Percentiles rank a stretch among this genome's conserved stretches.
Evolutionary conservation across 2,888 invertebrate genomes (phyloP).

Genomic region (Helobdella robusta): DNA sequence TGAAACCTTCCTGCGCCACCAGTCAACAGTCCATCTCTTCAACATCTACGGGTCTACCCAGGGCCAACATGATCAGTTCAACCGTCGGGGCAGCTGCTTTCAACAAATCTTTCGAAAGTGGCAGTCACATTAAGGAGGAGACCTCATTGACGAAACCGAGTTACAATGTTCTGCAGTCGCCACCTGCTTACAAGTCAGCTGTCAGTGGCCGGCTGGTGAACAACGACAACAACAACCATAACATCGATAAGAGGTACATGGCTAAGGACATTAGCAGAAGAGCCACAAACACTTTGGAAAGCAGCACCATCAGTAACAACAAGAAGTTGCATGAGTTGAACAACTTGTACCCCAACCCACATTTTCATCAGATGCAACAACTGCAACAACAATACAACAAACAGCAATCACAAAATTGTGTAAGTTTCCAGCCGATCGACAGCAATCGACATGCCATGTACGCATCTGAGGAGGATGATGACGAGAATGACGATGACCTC

Average conservation of each 20-base stretch:
- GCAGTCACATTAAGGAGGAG: too few relatives aligned
- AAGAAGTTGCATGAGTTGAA: too few relatives aligned
- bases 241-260: not conserved
- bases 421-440: not conserved
- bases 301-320: not conserved
- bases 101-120: conserved; percentile 13
- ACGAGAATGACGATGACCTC: conserved; percentile 10
- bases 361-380: too few relatives aligned
- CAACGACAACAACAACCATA: not conserved
- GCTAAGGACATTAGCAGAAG: not conserved
- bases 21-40: not conserved
- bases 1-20: too few relatives aligned
- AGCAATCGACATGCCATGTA: not conserved
- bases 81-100: conserved; percentile 14
- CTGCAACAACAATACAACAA: too few relatives aligned
- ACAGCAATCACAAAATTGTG: too few relatives aligned
- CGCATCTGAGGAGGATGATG: conserved; percentile 14
- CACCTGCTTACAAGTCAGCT: not conserved
- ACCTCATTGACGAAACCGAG: too few relatives aligned
- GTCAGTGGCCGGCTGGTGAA: not conserved
- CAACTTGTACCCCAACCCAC: too few relatives aligned
- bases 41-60: not conserved
- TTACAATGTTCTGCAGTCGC: too few relatives aligned
- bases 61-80: not conserved
- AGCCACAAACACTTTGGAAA: not conserved